Evolutionary conservation across 2,888 invertebrate species (phyloP), one percentile per base, ranked within the genome.

Genomic region (Tetranychus piercei): DNA sequence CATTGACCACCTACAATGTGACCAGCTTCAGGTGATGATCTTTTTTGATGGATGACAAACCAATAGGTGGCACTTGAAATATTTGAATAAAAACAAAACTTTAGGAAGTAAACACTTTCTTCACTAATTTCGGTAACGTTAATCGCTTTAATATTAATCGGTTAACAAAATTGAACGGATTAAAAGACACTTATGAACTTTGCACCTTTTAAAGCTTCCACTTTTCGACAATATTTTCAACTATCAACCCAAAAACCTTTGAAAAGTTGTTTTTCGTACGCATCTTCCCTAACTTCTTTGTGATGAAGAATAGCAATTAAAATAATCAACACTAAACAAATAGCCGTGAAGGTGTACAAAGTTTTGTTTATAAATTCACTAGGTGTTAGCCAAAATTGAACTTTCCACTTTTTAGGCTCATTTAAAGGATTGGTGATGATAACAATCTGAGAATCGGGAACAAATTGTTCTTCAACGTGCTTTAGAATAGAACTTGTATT

Each of bases 401-500:
- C 92, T 80, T 88, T 89, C 96, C 96, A 96, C 78, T 87, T 87
- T 3, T 85, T 85, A 0, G 94, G 89, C 74, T 90, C 86, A 77
- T 86, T 85, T 0, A 88, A 86, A 8, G 92, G 93, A 76, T 82
- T 79, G 9, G 97, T 97, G 76, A 96, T 90, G 0, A 97, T 90
- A 55, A 96, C 91, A 83, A 99, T 90, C 83, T 99, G 96, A 0
- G 96, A 95, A 81, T 99, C 97, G 0, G 97, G 97, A 81, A 99
- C 95, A 74, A 95, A 89, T 82, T 93, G 92, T 0, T 89, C 88
- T 90, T 92, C 94, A 75, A 87, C 75, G 11, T 73, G 77, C 18
- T 75, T 45, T 9, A 75, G 73, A 7, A 74, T 44, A 20, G 20
- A 55, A n/a, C 73, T 72, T 65, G 74, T 75, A 11, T 70, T 76